These are phyloP conservation scores for Galaxias olidus DNA, from an alignment of 2,797 vertebrate species.

Conservation along the genomic window DNA sequence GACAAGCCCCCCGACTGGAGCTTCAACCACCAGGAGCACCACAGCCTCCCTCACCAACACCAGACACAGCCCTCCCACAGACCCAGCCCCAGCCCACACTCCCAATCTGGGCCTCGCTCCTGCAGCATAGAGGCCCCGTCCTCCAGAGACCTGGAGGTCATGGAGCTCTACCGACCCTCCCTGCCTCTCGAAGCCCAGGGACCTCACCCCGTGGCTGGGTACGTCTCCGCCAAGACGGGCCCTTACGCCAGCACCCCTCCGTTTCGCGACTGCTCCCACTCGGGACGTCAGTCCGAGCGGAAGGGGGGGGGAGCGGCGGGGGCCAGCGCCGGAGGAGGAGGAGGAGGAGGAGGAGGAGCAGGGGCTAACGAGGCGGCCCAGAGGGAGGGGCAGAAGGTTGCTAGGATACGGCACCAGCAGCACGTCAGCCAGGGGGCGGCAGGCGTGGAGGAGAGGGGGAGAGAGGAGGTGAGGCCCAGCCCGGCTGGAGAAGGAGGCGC, in stretches of 20 bases:
- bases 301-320: constrained; percentile 48
- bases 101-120: constrained; percentile 71
- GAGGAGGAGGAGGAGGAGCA: constrained; percentile 34
- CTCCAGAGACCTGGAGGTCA: constrained; percentile 63
- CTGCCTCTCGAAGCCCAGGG: constrained; percentile 76
- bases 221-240: constrained; percentile 61
- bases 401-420: constrained; percentile 94
- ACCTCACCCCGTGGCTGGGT: constrained; percentile 46
- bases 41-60: constrained; percentile 47
- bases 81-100: constrained; percentile 34
- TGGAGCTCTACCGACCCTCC: constrained; percentile 73
- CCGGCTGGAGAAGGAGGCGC: constrained; percentile 56
- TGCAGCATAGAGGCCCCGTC: constrained; percentile 78
- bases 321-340: constrained; percentile 40
- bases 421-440: constrained; percentile 69
- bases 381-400: constrained; percentile 86
- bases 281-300: constrained; percentile 50
- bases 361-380: constrained; percentile 66
- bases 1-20: constrained; percentile 86
- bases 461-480: constrained; percentile 74
- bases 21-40: constrained; percentile 60
- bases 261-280: constrained; percentile 72
- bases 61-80: constrained; percentile 24
- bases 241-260: constrained; percentile 80
- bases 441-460: constrained; percentile 63